Conservation (phyloP, 2,888 invertebrate species). For the Toxonevra muliebris region DNA sequence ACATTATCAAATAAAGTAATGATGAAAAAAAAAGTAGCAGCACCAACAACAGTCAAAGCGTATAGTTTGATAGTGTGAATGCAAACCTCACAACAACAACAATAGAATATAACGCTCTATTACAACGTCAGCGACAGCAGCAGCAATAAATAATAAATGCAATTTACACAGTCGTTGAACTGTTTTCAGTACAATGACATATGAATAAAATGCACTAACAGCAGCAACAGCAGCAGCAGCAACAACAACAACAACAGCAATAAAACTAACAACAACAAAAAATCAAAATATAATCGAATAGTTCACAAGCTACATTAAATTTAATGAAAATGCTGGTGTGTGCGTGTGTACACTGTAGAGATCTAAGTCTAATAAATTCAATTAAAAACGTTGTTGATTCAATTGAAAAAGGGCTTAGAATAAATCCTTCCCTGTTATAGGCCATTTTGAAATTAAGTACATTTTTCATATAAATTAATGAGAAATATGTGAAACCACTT, state of each 20-base stretch:
- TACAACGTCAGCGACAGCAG: not conserved
- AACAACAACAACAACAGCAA: conserved; percentile 26
- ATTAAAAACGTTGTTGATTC: too few relatives aligned
- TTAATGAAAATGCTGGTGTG: too few relatives aligned
- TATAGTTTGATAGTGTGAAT: not conserved
- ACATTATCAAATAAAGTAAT: not conserved
- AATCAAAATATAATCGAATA: too few relatives aligned
- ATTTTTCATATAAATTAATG: too few relatives aligned
- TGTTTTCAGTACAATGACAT: conserved; percentile 47
- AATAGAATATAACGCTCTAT: too few relatives aligned
- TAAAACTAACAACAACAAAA: conserved; percentile 10
- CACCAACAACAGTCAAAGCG: not conserved
- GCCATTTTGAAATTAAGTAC: too few relatives aligned
- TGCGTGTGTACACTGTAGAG: too few relatives aligned
- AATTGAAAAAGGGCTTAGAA: too few relatives aligned
- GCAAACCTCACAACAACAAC: conserved; percentile 1
- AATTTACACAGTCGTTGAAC: conserved; percentile 44
- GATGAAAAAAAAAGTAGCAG: not conserved
- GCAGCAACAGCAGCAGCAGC: conserved; percentile 31
- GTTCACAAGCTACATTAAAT: too few relatives aligned
- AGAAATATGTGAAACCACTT: too few relatives aligned
- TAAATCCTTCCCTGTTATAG: too few relatives aligned
- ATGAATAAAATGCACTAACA: conserved; percentile 15
- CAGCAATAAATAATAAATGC: not conserved
- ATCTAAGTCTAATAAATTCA: too few relatives aligned